Percentiles rank a stretch among this genome's conserved stretches.
Evolutionary conservation across 2,113 vertebrate species (phyloP).

Genomic region (Podarcis cretensis): DNA sequence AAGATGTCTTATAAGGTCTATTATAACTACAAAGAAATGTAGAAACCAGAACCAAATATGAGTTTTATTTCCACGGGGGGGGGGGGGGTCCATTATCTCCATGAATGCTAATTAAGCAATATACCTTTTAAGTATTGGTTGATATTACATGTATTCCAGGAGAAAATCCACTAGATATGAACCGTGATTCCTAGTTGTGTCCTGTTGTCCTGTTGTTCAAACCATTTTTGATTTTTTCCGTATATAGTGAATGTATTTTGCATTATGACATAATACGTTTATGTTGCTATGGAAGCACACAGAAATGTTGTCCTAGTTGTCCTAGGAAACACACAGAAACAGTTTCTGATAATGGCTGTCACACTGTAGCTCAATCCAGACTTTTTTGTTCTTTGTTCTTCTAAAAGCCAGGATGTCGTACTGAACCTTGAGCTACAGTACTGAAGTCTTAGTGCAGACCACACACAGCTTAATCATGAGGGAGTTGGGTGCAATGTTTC

Average conservation of each 20-base stretch:
- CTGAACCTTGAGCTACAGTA: neutral
- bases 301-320: slow-evolving; percentile 66
- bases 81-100: neutral
- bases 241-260: slow-evolving; percentile 59
- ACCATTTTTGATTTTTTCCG: neutral
- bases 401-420: neutral
- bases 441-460: neutral
- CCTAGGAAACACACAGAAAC: slow-evolving; percentile 68
- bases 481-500: neutral
- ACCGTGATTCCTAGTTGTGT: slow-evolving; percentile 42
- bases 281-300: slow-evolving; percentile 62
- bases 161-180: neutral
- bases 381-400: slow-evolving; percentile 41
- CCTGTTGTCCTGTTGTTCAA: slow-evolving; percentile 20
- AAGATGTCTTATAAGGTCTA: neutral
- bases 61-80: fast-evolving
- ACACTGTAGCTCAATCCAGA: slow-evolving; percentile 24
- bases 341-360: slow-evolving; percentile 46
- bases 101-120: neutral
- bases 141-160: neutral
- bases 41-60: neutral
- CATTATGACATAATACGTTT: slow-evolving; percentile 55
- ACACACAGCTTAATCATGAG: neutral
- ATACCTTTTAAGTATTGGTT: neutral
- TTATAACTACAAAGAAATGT: neutral